These are phyloP conservation scores for Drosophila macrospina DNA, from an alignment of 2,888 invertebrate species.

Conservation along the genomic window DNA sequence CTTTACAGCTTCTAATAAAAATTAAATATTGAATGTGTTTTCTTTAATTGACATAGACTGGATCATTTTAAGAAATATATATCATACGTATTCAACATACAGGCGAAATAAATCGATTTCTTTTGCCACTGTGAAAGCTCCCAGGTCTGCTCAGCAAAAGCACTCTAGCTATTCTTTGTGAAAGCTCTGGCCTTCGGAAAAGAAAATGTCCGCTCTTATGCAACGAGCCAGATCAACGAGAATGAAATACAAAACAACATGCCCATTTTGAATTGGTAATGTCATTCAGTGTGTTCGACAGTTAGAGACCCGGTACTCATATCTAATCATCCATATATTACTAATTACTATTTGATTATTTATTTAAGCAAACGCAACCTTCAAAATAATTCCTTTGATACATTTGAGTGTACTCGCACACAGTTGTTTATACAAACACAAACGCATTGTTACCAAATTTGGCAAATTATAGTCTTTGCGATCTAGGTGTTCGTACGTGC, in stretches of 20 bases:
- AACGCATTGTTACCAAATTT: no score
- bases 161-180: not conserved
- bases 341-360: no score
- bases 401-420: no score
- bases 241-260: not conserved
- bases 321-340: no score
- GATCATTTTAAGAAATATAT: not conserved
- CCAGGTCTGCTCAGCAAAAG: constrained; percentile 5
- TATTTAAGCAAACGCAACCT: no score
- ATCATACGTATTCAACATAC: not conserved
- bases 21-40: no score
- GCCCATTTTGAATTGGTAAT: constrained; percentile 10
- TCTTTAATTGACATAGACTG: not conserved
- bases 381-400: no score
- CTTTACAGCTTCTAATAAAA: constrained; percentile 8
- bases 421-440: no score
- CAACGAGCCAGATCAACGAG: constrained; percentile 8
- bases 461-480: no score
- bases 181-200: constrained; percentile 7
- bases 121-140: constrained; percentile 2
- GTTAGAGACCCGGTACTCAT: constrained; percentile 5
- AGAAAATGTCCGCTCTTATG: constrained; percentile 9
- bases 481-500: no score
- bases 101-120: not conserved
- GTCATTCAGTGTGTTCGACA: constrained; percentile 10